Base-by-base conservation (phyloP, 53 echinoderm and acorn worm genomes). In the Apostichopus leukothele region DNA sequence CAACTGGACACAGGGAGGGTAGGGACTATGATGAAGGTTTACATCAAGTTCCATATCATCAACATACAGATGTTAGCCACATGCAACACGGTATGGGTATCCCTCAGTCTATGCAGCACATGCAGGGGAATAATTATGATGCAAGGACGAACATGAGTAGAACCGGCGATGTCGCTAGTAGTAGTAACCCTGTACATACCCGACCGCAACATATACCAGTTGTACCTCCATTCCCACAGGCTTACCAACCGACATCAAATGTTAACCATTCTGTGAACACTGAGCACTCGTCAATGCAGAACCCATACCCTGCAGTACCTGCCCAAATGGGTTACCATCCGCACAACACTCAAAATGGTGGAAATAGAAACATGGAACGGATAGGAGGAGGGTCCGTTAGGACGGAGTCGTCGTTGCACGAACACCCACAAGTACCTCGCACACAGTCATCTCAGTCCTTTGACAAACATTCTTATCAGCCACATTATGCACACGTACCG, bases 191-290 rank as follows among this genome's bases (percentile, higher is more conserved):
- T 71, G 16, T 18, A 19, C 18, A 71, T 19, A 71, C 16, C 18
- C 13, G 71, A 71, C n/a, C 6, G 18, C 71, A 13, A 19, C 16
- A 71, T 71, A 71, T 71, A 71, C 71, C 71, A 71, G 22, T 39
- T 10, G 85, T 63, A 67, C 85, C 63, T 63, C 85, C 85, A 10
- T 63, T 85, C 50, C 67, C 85, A 63, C 85, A 85, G 5, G 7
- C 85, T 20, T 85, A 67, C 51, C 68, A 85, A n/a, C 85, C 85
- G 13, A 85, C 85, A 85, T 39, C 85, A n/a, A 76, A 76, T 52
- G 16, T 14, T 9, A 76, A 8, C 6, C 39, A 16, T 4, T 5
- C 77, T 52, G 11, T 75, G 9, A 75, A 75, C 75, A 22, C 52
- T 7, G 77, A 76, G 77, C 10, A 76, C 77, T 52, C 77, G 7